Conservation (phyloP, 1,140 invertebrate genomes). For the Phymorhynchus buccinoides region DNA sequence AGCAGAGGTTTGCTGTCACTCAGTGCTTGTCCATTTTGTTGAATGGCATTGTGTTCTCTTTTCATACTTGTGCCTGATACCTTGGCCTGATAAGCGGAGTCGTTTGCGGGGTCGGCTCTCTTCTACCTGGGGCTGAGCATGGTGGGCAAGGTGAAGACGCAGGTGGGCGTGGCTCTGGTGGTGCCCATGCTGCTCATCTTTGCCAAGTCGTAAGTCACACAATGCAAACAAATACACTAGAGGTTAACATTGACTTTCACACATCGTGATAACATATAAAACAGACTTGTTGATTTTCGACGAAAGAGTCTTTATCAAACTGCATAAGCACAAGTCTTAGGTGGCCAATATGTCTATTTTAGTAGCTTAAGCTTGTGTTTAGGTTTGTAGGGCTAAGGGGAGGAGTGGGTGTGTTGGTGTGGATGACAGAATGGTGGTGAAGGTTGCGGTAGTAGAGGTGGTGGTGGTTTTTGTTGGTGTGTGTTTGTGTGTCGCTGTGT, state of each 20-base stretch:
- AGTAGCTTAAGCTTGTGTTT: too few species aligned
- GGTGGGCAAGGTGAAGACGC: slow-evolving; percentile 89
- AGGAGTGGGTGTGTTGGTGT: too few species aligned
- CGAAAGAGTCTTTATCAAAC: too few species aligned
- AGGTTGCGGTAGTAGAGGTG: too few species aligned
- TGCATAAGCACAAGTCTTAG: too few species aligned
- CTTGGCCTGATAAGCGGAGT: slow-evolving; percentile 52
- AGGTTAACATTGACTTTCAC: background rate
- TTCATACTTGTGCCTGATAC: background rate
- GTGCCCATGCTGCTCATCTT: slow-evolving; percentile 89
- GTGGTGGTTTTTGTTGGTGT: too few species aligned
- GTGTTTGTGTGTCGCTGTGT: background rate
- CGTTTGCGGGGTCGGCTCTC: slow-evolving; percentile 91
- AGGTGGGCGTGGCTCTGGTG: slow-evolving; percentile 84
- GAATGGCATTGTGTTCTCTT: background rate
- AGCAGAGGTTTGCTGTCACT: too few species aligned
- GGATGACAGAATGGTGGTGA: too few species aligned
- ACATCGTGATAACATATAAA: too few species aligned
- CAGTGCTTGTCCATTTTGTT: background rate
- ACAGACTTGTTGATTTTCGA: too few species aligned
- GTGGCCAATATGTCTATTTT: too few species aligned
- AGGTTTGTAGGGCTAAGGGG: too few species aligned
- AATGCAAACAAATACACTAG: slow-evolving; percentile 12
- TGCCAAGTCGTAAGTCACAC: slow-evolving; percentile 85
- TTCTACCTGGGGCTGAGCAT: slow-evolving; percentile 92